Conservation (phyloP, 2,888 invertebrate genomes). For the Ectemnius lituratus region DNA sequence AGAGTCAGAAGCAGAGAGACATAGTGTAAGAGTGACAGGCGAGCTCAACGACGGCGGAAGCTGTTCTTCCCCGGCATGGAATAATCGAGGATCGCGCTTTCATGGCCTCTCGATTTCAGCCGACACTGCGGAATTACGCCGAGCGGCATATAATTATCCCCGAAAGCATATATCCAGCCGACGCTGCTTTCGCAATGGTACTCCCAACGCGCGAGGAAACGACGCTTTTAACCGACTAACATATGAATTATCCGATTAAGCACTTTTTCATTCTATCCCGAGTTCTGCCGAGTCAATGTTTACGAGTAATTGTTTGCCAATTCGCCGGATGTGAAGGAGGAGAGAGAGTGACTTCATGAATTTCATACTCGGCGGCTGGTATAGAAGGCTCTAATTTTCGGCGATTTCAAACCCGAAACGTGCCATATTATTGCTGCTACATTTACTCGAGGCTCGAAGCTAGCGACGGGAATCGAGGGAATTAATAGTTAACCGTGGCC, state of each 20-base stretch:
- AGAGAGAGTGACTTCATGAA: too few species aligned
- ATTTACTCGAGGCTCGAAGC: constrained; percentile 31
- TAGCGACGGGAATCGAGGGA: constrained; percentile 28
- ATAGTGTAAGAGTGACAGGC: background rate
- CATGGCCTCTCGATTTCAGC: background rate
- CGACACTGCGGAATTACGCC: background rate
- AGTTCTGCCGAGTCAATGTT: too few species aligned
- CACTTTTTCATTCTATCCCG: too few species aligned
- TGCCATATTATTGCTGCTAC: constrained; percentile 29
- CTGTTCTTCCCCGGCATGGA: constrained; percentile 20
- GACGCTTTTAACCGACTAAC: too few species aligned
- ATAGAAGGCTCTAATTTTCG: constrained; percentile 14
- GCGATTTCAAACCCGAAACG: constrained; percentile 18
- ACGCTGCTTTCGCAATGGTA: background rate
- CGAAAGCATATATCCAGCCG: background rate
- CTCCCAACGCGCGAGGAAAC: background rate
- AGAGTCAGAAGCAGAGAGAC: too few species aligned
- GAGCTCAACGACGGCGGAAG: constrained; percentile 22
- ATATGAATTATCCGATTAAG: too few species aligned
- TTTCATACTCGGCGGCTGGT: too few species aligned
- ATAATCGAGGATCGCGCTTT: constrained; percentile 31
- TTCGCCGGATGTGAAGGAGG: too few species aligned
- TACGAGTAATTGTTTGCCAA: too few species aligned
- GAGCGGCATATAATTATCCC: constrained; percentile 21
- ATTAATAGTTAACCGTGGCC: constrained; percentile 49